Conservation (phyloP, 1,140 invertebrate species). For the Magallana gigas region DNA sequence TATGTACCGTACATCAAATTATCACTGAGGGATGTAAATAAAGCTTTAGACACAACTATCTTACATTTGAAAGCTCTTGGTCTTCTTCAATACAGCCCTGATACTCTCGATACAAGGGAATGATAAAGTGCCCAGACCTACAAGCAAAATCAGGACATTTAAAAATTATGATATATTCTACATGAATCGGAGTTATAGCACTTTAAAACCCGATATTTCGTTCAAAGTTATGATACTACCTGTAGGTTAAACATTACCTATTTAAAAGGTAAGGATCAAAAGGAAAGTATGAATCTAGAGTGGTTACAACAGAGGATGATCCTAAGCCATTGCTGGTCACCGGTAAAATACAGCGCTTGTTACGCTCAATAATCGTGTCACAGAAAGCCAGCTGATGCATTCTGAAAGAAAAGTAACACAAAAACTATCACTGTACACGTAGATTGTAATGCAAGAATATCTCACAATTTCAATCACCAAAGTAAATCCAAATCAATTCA, state of each 20-base stretch:
- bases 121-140: slow-evolving; percentile 64
- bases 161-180: no score
- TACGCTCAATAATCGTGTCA: slow-evolving; percentile 92
- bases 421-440: neutral
- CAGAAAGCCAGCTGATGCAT: slow-evolving; percentile 95
- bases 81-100: slow-evolving; percentile 60
- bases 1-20: no score
- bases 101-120: slow-evolving; percentile 66
- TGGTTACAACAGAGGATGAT: slow-evolving; percentile 42
- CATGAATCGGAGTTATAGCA: no score
- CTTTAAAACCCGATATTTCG: no score
- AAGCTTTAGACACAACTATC: neutral
- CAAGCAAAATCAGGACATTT: slow-evolving; percentile 26
- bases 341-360: slow-evolving; percentile 85
- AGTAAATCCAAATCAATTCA: no score
- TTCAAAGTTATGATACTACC: no score
- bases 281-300: slow-evolving; percentile 87
- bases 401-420: slow-evolving; percentile 58
- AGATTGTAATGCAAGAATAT: no score
- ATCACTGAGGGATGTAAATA: neutral
- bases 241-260: slow-evolving; percentile 78
- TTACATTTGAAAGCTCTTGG: slow-evolving; percentile 25
- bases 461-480: no score
- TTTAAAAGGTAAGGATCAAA: slow-evolving; percentile 89
- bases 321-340: slow-evolving; percentile 58